Percentiles rank a stretch among this genome's conserved stretches.
These are phyloP conservation scores for Aurelia coerulea DNA, from an alignment of 30 jellyfish, hydroid and myxozoan species.

Conservation along the genomic window DNA sequence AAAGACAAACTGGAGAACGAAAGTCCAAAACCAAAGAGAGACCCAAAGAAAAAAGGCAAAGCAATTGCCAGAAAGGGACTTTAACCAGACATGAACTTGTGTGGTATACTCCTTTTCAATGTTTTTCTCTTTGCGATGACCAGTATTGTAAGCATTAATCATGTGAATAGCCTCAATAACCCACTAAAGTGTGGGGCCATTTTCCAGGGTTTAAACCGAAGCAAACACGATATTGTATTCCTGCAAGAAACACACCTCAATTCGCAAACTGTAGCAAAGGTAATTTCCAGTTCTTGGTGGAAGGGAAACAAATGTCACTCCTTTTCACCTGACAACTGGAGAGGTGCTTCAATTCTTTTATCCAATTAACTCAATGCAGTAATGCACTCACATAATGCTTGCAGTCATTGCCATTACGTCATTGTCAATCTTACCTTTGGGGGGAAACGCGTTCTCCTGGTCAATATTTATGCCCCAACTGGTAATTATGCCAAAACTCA, in stretches of 20 bases:
- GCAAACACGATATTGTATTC: constrained; percentile 6
- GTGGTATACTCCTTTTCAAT: neutral
- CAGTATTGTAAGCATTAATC: constrained; percentile 10
- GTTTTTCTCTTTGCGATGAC: constrained; percentile 7
- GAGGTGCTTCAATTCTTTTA: constrained; percentile 16
- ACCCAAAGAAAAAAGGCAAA: neutral
- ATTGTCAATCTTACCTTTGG: neutral
- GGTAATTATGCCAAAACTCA: neutral
- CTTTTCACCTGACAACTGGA: constrained; percentile 1
- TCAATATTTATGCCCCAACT: constrained; percentile 17
- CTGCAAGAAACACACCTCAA: constrained; percentile 32
- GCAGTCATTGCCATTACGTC: neutral
- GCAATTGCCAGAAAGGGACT: neutral
- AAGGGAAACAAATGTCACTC: constrained; percentile 8
- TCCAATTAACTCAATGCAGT: constrained; percentile 11
- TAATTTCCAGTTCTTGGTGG: neutral
- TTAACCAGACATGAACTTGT: neutral
- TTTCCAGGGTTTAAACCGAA: neutral
- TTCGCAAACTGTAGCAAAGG: neutral
- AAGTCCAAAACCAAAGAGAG: neutral
- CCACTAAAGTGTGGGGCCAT: constrained; percentile 7
- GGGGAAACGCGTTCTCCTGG: constrained; percentile 1
- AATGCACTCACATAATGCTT: constrained; percentile 19
- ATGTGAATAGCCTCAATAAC: constrained; percentile 29
- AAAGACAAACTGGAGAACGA: neutral